These are phyloP conservation scores for Eristalinus aeneus DNA, from an alignment of 2,888 invertebrate species.

Conservation along the genomic window DNA sequence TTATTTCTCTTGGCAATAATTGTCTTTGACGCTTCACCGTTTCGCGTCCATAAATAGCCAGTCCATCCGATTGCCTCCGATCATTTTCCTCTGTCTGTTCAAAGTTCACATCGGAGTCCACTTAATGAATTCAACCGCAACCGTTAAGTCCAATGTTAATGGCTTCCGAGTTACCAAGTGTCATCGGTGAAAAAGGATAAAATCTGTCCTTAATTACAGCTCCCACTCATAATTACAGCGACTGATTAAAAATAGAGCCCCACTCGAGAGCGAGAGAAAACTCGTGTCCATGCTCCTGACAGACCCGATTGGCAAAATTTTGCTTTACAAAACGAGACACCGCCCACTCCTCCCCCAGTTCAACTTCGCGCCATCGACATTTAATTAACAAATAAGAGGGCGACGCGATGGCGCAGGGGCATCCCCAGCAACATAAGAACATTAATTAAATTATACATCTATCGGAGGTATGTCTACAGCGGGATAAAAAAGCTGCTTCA, in stretches of 20 bases:
- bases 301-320: slow-evolving; percentile 44
- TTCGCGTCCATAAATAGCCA: neutral
- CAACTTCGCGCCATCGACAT: slow-evolving; percentile 23
- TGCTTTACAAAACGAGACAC: slow-evolving; percentile 17
- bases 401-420: slow-evolving; percentile 4
- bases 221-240: neutral
- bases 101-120: neutral
- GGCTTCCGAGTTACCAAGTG: neutral
- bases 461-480: slow-evolving; percentile 47
- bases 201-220: too few species aligned
- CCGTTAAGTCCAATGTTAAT: neutral
- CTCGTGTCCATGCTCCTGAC: neutral
- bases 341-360: neutral
- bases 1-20: slow-evolving; percentile 41
- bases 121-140: neutral
- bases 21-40: neutral
- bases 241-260: neutral
- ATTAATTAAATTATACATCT: slow-evolving; percentile 66
- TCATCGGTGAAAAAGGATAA: too few species aligned
- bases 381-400: slow-evolving; percentile 35
- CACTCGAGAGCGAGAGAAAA: neutral
- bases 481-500: neutral
- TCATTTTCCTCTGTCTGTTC: neutral
- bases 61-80: neutral
- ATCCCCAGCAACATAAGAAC: slow-evolving; percentile 52